Evolutionary conservation across 92 coral and sea anemone genomes (phyloP).

Genomic region (Phenganax stokvisi): DNA sequence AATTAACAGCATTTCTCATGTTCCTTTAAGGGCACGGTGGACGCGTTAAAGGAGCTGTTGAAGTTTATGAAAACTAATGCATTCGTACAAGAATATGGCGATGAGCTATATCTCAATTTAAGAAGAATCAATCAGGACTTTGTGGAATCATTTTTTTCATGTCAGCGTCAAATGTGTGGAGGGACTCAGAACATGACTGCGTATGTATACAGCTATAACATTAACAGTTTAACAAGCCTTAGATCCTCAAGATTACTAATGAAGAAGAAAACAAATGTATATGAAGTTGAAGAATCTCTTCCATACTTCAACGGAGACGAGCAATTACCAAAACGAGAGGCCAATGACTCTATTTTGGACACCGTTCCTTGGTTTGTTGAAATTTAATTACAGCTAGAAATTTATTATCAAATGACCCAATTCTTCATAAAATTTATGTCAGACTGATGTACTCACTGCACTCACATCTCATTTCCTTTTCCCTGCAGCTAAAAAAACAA

Average conservation of each 20-base stretch:
- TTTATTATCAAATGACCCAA: no score
- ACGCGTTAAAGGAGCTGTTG: constrained; percentile 48
- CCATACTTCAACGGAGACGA: constrained; percentile 35
- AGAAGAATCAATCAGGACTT: constrained; percentile 49
- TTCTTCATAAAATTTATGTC: no score
- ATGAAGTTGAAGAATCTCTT: constrained; percentile 41
- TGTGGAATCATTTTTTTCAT: constrained; percentile 56
- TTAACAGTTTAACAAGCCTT: constrained; percentile 44
- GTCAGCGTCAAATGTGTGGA: constrained; percentile 59
- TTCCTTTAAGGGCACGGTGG: constrained; percentile 37
- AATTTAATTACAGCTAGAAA: background rate
- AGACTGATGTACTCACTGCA: no score
- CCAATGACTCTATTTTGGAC: constrained; percentile 20
- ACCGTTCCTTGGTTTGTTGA: constrained; percentile 41
- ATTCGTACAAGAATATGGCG: constrained; percentile 43
- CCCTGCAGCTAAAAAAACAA: no score
- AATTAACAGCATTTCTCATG: background rate
- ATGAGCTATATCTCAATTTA: constrained; percentile 36
- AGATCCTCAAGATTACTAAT: constrained; percentile 38
- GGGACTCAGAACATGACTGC: constrained; percentile 59
- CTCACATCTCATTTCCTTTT: no score
- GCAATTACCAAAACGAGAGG: constrained; percentile 27
- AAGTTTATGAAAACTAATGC: constrained; percentile 20
- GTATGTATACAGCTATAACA: constrained; percentile 47
- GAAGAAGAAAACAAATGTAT: constrained; percentile 42